Evolutionary conservation across 2,888 invertebrate species (phyloP), one percentile per base, ranked within the genome.

Genomic region (Netelia virgata): DNA sequence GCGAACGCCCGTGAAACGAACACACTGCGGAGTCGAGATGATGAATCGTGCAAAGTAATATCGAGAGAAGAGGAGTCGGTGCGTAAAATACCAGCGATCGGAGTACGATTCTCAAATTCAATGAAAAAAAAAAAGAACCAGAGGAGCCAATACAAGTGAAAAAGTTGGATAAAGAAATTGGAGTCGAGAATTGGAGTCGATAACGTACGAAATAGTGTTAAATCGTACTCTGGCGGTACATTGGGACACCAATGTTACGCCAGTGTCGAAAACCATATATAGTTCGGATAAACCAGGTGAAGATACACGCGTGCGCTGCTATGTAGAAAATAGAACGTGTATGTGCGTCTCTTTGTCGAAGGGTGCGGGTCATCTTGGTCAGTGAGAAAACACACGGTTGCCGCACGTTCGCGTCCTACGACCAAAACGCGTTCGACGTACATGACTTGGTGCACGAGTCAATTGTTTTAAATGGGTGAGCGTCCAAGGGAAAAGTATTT

Each of bases 331-430:
- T 47, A 28, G n/a, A 61, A 77, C 57, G 20, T 64, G 57, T 10
- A 11, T 55, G 9, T 55, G 50, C 16, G 57, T 47, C 50, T 69
- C 53, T 53, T 55, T 43, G 76, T 10, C 11, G 47, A 63, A 75
- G 81, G 82, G 72, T 82, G 82, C 72, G 82, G 76, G 72, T 73
- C 82, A 55, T 77, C 66, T 82, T 53, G 70, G 64, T 63, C 11
- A 76, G 64, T 72, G 82, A 70, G 59, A 77, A 59, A 82, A 72
- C 59, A 66, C 47, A 79, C 63, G 74, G 74, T 69, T 69, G n/a
- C n/a, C 59, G 64, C 80, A 50, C 68, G 36, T 68, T 43, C 75
- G 43, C 41, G 36, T 43, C 41, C 28, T 14, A n/a, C 53, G 57
- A 28, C 50, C 28, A 28, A 16, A 16, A 50, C 61, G 53, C 81